These are phyloP conservation scores for Anas platyrhynchos DNA, from an alignment of 2,113 vertebrate genomes.

Conservation along the genomic window DNA sequence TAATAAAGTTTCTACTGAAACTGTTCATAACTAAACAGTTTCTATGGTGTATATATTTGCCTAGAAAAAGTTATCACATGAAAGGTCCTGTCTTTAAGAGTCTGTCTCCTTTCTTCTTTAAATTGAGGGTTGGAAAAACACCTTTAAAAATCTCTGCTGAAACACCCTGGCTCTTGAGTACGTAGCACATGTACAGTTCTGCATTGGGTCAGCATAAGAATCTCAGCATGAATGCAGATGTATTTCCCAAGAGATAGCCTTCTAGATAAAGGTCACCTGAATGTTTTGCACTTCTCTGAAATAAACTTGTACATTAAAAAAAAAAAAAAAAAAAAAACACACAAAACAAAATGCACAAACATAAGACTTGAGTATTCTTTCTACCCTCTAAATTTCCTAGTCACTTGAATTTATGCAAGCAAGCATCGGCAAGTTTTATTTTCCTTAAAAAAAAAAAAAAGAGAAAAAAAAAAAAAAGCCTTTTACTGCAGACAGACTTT, in stretches of 20 bases:
- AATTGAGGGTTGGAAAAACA: background rate
- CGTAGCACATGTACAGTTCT: background rate
- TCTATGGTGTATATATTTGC: background rate
- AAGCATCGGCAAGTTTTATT: background rate
- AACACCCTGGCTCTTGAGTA: background rate
- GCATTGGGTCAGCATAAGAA: background rate
- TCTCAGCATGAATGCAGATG: background rate
- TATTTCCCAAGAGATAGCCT: background rate
- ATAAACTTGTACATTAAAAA: background rate
- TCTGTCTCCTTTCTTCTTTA: background rate
- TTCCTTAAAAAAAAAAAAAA: background rate
- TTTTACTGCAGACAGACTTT: background rate
- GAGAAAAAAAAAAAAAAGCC: background rate
- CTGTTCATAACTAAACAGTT: background rate
- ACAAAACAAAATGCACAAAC: background rate
- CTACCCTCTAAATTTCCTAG: background rate
- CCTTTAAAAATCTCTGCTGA: background rate
- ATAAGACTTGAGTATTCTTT: background rate
- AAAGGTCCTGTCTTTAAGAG: background rate
- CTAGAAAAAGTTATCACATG: background rate
- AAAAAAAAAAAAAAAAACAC: background rate
- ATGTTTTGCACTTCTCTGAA: background rate
- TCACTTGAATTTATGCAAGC: background rate
- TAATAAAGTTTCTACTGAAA: background rate
- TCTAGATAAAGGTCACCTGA: background rate